Base-by-base conservation (phyloP, 1,140 invertebrate genomes). In the Microplitis demolitor region DNA sequence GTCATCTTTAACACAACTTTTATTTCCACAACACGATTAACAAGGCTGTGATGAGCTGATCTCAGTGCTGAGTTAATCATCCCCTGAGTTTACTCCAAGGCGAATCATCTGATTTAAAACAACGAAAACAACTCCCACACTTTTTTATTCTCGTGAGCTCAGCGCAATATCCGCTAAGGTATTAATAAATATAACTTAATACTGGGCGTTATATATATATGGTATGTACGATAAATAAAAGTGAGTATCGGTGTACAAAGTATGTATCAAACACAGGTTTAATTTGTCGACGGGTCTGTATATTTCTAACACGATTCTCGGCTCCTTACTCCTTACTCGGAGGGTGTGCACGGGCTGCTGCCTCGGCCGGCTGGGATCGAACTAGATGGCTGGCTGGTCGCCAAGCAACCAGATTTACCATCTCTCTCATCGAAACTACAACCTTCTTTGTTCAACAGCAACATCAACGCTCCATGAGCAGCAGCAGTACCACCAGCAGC, bases 331-430 rank as follows among this genome's bases (percentile, higher is more conserved):
- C 77, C 77, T 78, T 45, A 45, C 39, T 75, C 75, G 74, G 78
- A 83, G 80, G 83, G 80, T 84, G 75, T 70, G 72, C 45, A 63
- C 69, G 54, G 80, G 81, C 79, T 77, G 69, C 67, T 80, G 83
- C 78, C 73, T 83, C 79, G 79, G 80, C 79, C 81, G 82, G 82
- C 85, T 85, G 86, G 85, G 85, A 87, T 87, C 86, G 86, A 87
- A 87, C 84, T 85, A 82, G 84, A 84, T 84, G 83, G 84, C 83
- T 82, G 81, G 78, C 81, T 81, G 83, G 86, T 87, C 84, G 86
- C 86, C 86, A 87, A 82, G 86, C 86, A 87, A 87, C 86, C 84
- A 80, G 78, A 82, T 80, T 80, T 77, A 82, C 80, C 78, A 69
- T 85, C 83, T 82, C 79, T 37, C 66, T 76, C 56, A 53, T 45